Evolutionary conservation across 2,113 vertebrate species (phyloP).

Genomic region (Formicarius rufipectus): DNA sequence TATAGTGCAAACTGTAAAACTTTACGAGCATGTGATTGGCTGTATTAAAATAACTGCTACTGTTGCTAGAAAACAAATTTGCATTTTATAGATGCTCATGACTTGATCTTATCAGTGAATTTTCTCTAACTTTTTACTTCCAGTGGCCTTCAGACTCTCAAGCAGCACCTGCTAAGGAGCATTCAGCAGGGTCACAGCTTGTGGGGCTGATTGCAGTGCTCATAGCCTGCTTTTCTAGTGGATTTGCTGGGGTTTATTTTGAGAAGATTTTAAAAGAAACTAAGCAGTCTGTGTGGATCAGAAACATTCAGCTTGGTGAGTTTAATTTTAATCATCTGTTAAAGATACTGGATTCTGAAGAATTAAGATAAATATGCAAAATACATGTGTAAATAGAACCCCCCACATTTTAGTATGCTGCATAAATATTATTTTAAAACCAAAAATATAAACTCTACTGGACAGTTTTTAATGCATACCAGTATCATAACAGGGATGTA

Average conservation of each 20-base stretch:
- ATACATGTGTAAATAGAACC: background rate
- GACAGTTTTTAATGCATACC: background rate
- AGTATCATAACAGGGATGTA: background rate
- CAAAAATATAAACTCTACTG: background rate
- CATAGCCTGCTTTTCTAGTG: constrained; percentile 94
- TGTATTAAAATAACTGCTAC: background rate
- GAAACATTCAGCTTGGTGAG: constrained; percentile 97
- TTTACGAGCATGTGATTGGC: background rate
- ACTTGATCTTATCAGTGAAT: background rate
- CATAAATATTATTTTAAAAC: background rate
- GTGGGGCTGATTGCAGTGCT: constrained; percentile 90
- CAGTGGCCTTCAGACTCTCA: constrained; percentile 91
- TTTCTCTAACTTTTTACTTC: constrained; percentile 1
- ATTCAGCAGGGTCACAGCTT: constrained; percentile 86
- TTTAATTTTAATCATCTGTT: background rate
- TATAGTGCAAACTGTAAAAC: background rate
- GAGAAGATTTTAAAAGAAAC: constrained; percentile 98
- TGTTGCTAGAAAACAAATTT: background rate
- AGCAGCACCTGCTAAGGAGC: constrained; percentile 73
- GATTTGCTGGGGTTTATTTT: constrained; percentile 97
- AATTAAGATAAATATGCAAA: background rate
- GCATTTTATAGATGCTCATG: background rate
- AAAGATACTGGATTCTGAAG: background rate
- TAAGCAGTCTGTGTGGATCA: constrained; percentile 97
- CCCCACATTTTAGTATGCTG: background rate